phyloP scores from a whole-genome alignment of 2,888 invertebrate species.

The Sphaerophoria taeniata region DNA sequence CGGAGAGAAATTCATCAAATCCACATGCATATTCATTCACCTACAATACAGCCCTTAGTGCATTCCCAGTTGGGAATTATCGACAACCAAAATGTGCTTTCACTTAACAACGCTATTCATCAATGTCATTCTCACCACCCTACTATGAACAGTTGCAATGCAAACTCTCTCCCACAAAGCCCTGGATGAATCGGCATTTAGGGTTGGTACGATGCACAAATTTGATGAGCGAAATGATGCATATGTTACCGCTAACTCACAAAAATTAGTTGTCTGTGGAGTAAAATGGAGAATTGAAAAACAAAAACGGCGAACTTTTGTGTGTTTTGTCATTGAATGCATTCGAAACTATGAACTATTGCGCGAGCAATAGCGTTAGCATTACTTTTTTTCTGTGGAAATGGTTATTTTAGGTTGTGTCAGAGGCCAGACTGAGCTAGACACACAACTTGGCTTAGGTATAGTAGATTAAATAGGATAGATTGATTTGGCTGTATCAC shows the following conservation, averaged over 20 bases:
- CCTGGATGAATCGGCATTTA: background rate
- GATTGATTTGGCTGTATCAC: constrained; percentile 47
- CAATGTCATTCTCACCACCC: constrained; percentile 41
- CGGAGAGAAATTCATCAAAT: constrained; percentile 62
- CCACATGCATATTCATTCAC: constrained; percentile 67
- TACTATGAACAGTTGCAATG: background rate
- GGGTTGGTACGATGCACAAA: constrained; percentile 15
- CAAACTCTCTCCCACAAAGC: background rate
- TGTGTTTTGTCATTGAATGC: constrained; percentile 46
- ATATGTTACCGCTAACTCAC: constrained; percentile 5
- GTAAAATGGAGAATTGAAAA: constrained; percentile 21
- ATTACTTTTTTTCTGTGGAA: background rate
- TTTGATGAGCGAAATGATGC: constrained; percentile 41
- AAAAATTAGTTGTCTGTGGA: background rate
- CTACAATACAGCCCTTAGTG: constrained; percentile 50
- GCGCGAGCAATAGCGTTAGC: too few species aligned
- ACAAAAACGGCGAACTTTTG: constrained; percentile 40
- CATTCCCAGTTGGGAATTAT: constrained; percentile 60
- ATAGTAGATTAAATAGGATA: constrained; percentile 53
- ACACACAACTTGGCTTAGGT: background rate
- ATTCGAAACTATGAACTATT: constrained; percentile 63
- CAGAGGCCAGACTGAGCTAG: background rate
- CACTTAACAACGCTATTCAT: constrained; percentile 72
- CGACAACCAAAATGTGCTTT: constrained; percentile 68
- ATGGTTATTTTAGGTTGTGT: background rate